Evolutionary conservation across 1,140 invertebrate species (phyloP), one percentile per base, ranked within the genome.

Genomic region (Apocrypta bakeri): DNA sequence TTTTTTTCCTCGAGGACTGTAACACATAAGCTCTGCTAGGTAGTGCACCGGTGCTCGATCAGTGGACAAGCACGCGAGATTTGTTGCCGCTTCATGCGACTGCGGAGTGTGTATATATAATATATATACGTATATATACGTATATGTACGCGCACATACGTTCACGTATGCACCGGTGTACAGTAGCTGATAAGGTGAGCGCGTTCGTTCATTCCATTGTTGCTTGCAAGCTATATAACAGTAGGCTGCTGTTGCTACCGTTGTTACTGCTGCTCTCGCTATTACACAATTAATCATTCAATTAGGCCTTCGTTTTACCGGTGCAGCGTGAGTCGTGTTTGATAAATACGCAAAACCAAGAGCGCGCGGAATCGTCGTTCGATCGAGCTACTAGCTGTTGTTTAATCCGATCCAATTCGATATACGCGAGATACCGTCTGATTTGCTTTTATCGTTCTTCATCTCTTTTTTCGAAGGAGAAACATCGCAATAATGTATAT

Each of bases 241-340:
- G n/a, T n/a, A n/a, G n/a, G n/a, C n/a, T n/a, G n/a, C n/a, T n/a
- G n/a, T n/a, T n/a, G n/a, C n/a, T n/a, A n/a, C n/a, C n/a, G n/a
- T 4, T 66, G 63, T 24, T 12, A 14, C 63, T 25, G 24, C 84
- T 63, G 66, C 74, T 84, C 83, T 81, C 73, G 73, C 86, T 87
- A 89, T 89, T 87, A 85, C 83, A 88, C 88, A 87, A 91, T 90
- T 90, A 91, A 89, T 91, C 88, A 88, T 90, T 82, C 85, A 89
- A 90, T 90, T 89, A 88, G 85, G 84, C 87, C 84, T 86, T 86
- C 84, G 82, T 69, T 80, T 74, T 69, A 42, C 27, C 37, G 25
- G 64, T 14, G 24, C 66, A 66, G 21, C 31, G 27, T 40, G 42
- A 24, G 24, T 12, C 56, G 83, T 84, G 78, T 83, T 84, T 83